Conservation (phyloP, 2,888 invertebrate genomes). For the Agonopterix alstromeriana region DNA sequence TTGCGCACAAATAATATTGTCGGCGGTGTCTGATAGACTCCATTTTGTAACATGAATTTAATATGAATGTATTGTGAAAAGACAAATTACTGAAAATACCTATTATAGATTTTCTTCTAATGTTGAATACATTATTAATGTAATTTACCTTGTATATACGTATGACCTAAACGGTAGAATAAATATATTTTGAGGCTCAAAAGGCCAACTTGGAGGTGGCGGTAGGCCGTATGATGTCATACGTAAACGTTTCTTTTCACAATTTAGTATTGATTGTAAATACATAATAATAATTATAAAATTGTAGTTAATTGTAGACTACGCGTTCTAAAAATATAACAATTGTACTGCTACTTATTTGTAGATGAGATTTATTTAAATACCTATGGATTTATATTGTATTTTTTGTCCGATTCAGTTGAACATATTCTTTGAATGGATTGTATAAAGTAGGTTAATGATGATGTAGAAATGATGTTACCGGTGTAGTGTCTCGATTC, state of each 20-base stretch:
- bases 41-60: constrained; percentile 51
- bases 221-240: constrained; percentile 54
- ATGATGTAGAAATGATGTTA: constrained; percentile 19
- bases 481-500: constrained; percentile 26
- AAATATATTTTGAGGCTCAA: constrained; percentile 61
- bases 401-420: constrained; percentile 9
- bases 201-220: constrained; percentile 31
- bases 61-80: constrained; percentile 35
- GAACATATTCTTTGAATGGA: constrained; percentile 29
- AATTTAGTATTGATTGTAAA: constrained; percentile 66
- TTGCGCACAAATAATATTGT: constrained; percentile 58
- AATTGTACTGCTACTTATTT: constrained; percentile 32
- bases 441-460: constrained; percentile 74
- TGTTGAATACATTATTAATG: constrained; percentile 58
- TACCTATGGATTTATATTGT: constrained; percentile 13
- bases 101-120: constrained; percentile 53
- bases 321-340: constrained; percentile 37
- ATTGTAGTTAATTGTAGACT: constrained; percentile 52
- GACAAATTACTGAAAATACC: constrained; percentile 44
- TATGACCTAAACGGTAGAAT: constrained; percentile 61
- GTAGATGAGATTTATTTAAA: constrained; percentile 23
- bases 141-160: constrained; percentile 73
- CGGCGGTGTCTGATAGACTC: constrained; percentile 58
- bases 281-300: constrained; percentile 49
- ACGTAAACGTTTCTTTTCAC: constrained; percentile 54